These are phyloP conservation scores for Melanotaenia boesemani DNA, from an alignment of 2,797 vertebrate species.

Conservation along the genomic window DNA sequence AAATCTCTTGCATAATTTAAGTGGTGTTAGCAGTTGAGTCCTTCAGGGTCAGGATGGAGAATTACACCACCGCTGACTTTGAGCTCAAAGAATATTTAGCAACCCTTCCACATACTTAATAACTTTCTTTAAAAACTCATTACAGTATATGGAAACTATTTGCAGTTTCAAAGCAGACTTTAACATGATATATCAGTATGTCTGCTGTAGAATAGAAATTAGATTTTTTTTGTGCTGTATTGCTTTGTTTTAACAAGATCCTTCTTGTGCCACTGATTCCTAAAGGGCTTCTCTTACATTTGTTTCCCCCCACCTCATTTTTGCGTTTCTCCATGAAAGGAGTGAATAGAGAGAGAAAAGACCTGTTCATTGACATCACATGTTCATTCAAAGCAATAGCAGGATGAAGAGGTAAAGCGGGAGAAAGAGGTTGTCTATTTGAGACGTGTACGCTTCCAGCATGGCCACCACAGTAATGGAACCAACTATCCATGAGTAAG, in stretches of 20 bases:
- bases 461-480: conserved; percentile 94
- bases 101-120: conserved; percentile 8
- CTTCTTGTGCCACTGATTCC: conserved; percentile 37
- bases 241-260: background rate
- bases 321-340: background rate
- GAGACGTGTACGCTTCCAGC: conserved; percentile 94
- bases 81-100: conserved; percentile 17
- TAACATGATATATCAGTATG: conserved; percentile 29
- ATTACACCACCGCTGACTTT: conserved; percentile 4
- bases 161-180: conserved; percentile 21
- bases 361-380: conserved; percentile 19
- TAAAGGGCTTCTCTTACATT: conserved; percentile 7
- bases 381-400: conserved; percentile 86
- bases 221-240: background rate
- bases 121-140: conserved; percentile 20
- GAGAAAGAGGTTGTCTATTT: conserved; percentile 96
- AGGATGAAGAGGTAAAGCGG: conserved; percentile 97
- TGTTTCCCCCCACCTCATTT: background rate
- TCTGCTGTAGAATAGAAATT: conserved; percentile 28
- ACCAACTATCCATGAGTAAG: conserved; percentile 93
- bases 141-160: conserved; percentile 9
- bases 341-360: background rate
- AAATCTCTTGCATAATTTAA: conserved; percentile 67
- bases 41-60: conserved; percentile 22
- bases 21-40: conserved; percentile 26